A percentile compares a stretch with the other conserved stretches of the same genome.
phyloP scores from a whole-genome alignment of 2,888 invertebrate genomes.

The Plebejus melissa region DNA sequence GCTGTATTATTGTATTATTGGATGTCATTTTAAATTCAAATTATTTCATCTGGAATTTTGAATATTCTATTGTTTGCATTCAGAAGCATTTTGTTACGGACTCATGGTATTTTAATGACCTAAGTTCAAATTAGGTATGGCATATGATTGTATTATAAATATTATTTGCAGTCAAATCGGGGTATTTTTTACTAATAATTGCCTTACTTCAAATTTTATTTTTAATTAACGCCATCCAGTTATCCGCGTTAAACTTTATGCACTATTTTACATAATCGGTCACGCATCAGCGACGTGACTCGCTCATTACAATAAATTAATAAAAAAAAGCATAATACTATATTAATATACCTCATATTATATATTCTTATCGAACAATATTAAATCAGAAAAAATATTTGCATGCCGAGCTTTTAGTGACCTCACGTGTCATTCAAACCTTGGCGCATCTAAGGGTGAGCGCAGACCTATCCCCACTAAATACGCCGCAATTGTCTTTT shows the following conservation, averaged over 20 bases:
- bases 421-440: constrained; percentile 44
- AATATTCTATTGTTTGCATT: not conserved
- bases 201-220: not conserved
- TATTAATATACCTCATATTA: not conserved
- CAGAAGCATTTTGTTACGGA: not conserved
- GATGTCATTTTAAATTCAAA: not conserved
- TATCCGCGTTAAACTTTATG: not conserved
- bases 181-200: too few species aligned
- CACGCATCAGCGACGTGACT: not conserved
- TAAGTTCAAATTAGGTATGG: not conserved
- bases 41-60: not conserved
- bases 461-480: not conserved
- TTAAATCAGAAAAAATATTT: not conserved
- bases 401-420: constrained; percentile 9
- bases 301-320: constrained; percentile 14
- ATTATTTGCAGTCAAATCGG: not conserved
- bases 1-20: not conserved
- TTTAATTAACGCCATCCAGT: not conserved
- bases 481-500: not conserved
- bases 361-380: not conserved
- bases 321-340: constrained; percentile 1
- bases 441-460: constrained; percentile 52
- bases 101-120: constrained; percentile 3
- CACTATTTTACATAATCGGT: constrained; percentile 13
- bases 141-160: not conserved